Conservation (phyloP, 1,140 invertebrate species). For the Procambarus clarkii region DNA sequence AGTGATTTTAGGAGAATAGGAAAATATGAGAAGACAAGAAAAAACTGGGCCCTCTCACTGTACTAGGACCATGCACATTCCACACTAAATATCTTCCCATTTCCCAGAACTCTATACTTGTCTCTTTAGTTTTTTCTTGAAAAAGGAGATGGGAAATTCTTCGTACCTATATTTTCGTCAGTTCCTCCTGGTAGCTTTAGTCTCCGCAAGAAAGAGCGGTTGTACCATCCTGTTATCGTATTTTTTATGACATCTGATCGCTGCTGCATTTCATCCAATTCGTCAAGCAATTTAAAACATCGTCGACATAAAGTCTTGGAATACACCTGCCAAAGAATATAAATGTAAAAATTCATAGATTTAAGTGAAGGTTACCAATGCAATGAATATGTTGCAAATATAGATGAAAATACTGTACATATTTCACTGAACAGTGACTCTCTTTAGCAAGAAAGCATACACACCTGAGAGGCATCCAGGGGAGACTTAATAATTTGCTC, state of each 20-base stretch:
- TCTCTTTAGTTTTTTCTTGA: background rate
- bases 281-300: constrained; percentile 14
- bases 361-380: too few species aligned
- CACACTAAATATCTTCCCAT: too few species aligned
- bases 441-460: background rate
- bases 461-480: constrained; percentile 8
- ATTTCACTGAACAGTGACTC: too few species aligned
- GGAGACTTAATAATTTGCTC: constrained; percentile 15
- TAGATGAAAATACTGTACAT: background rate
- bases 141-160: background rate
- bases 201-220: background rate
- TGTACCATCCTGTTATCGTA: constrained; percentile 5
- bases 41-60: too few species aligned
- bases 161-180: background rate
- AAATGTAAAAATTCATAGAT: background rate
- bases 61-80: too few species aligned
- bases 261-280: constrained; percentile 3
- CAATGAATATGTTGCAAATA: background rate
- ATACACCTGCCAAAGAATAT: constrained; percentile 15
- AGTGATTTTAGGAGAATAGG: too few species aligned
- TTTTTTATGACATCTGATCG: background rate
- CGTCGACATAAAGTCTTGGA: constrained; percentile 21
- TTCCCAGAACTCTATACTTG: too few species aligned
- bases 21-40: too few species aligned
- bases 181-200: background rate